Evolutionary conservation across 2,888 invertebrate species (phyloP).

Genomic region (Autographa gamma): DNA sequence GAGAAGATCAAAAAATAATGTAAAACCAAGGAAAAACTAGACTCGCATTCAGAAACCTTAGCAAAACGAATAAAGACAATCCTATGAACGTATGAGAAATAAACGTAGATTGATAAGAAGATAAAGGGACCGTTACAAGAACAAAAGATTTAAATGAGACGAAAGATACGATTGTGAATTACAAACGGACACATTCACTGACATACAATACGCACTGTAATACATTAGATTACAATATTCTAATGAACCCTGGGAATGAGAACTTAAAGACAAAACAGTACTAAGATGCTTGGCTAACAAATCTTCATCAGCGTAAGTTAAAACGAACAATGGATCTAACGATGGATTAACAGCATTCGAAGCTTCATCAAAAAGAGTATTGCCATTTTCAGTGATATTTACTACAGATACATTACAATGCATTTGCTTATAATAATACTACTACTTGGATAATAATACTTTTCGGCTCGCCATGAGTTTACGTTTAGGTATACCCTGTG

Average conservation of each 20-base stretch:
- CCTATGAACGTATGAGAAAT: constrained; percentile 52
- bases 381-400: constrained; percentile 19
- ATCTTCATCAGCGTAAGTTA: constrained; percentile 29
- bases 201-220: constrained; percentile 54
- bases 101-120: constrained; percentile 57
- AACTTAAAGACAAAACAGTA: constrained; percentile 46
- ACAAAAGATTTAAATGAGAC: constrained; percentile 63
- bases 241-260: constrained; percentile 63
- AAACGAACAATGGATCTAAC: constrained; percentile 36
- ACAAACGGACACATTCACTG: constrained; percentile 58
- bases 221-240: constrained; percentile 59
- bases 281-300: constrained; percentile 25
- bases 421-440: constrained; percentile 22
- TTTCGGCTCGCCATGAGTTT: no score
- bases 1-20: background rate
- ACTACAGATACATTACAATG: constrained; percentile 25
- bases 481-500: no score
- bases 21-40: background rate
- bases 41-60: background rate
- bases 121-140: constrained; percentile 62
- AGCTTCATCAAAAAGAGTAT: constrained; percentile 26
- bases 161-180: constrained; percentile 64
- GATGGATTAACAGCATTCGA: constrained; percentile 21
- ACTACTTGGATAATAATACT: no score
- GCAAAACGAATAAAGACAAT: constrained; percentile 39